phyloP scores from a whole-genome alignment of 2,797 vertebrate genomes.

The Babyrousa celebensis region DNA sequence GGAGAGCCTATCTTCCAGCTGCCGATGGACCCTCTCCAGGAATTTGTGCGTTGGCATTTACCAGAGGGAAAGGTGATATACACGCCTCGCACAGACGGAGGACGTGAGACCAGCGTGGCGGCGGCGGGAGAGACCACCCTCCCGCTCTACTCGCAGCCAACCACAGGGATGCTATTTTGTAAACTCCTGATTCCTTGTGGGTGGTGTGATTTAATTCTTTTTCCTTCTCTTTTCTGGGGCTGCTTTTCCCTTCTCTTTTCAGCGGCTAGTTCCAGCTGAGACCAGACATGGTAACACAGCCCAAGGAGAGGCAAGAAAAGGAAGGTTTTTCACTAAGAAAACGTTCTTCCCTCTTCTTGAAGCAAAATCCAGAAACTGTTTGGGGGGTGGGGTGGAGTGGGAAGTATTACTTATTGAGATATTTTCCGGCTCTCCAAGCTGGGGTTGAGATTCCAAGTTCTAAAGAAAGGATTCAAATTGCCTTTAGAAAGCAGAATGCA shows the following conservation, averaged over 20 bases:
- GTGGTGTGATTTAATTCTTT: constrained; percentile 76
- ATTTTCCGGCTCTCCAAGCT: neutral
- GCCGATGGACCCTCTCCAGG: constrained; percentile 65
- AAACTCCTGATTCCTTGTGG: constrained; percentile 76
- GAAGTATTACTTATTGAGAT: neutral
- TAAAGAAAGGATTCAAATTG: neutral
- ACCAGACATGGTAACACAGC: constrained; percentile 61
- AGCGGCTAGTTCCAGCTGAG: constrained; percentile 66
- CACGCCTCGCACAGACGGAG: neutral
- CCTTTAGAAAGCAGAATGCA: neutral
- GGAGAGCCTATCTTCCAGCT: constrained; percentile 25
- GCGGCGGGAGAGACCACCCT: constrained; percentile 73
- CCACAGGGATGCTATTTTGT: constrained; percentile 58
- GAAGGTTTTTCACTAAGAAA: constrained; percentile 32
- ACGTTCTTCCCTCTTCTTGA: constrained; percentile 39
- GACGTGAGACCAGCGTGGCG: neutral
- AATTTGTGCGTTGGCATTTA: constrained; percentile 63
- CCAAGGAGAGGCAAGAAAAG: constrained; percentile 27
- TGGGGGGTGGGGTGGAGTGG: neutral
- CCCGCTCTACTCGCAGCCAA: constrained; percentile 37
- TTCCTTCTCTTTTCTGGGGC: constrained; percentile 81
- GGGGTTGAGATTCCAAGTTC: neutral
- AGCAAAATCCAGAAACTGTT: neutral
- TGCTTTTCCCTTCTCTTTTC: neutral
- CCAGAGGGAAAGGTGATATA: constrained; percentile 61